phyloP scores from a whole-genome alignment of 2,113 vertebrate genomes.

The Thryonomys swinderianus region DNA sequence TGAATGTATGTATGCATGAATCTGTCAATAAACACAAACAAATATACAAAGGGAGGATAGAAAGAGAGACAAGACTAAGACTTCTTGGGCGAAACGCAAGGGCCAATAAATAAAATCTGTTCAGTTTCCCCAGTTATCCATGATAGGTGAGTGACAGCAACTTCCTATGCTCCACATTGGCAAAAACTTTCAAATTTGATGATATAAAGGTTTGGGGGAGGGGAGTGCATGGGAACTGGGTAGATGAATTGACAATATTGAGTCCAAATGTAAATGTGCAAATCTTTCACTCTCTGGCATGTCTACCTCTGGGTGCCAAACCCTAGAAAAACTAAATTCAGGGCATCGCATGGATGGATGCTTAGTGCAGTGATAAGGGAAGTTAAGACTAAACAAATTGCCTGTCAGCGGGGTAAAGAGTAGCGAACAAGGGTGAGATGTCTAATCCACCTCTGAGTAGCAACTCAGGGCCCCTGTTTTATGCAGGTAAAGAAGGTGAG shows the following conservation, averaged over 20 bases:
- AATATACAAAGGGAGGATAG: background rate
- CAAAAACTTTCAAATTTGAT: background rate
- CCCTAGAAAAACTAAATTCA: background rate
- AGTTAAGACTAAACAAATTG: background rate
- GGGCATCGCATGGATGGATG: background rate
- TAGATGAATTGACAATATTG: background rate
- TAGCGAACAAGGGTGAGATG: fast-evolving
- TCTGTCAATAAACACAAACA: background rate
- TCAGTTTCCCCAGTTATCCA: background rate
- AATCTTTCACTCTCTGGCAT: background rate
- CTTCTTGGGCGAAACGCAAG: background rate
- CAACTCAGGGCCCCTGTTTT: background rate
- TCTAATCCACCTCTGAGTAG: too few species aligned
- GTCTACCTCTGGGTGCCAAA: background rate
- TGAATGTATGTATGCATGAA: background rate
- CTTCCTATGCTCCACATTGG: too few species aligned
- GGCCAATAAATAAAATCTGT: background rate
- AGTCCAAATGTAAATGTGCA: too few species aligned
- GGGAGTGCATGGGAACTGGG: background rate
- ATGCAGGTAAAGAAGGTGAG: background rate
- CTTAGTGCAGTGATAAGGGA: background rate
- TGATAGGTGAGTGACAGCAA: background rate
- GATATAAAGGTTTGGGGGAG: background rate
- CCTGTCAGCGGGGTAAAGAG: too few species aligned
- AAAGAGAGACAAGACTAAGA: background rate